These are phyloP conservation scores for Corythoichthys intestinalis DNA, from an alignment of 2,113 vertebrate genomes.

Conservation along the genomic window DNA sequence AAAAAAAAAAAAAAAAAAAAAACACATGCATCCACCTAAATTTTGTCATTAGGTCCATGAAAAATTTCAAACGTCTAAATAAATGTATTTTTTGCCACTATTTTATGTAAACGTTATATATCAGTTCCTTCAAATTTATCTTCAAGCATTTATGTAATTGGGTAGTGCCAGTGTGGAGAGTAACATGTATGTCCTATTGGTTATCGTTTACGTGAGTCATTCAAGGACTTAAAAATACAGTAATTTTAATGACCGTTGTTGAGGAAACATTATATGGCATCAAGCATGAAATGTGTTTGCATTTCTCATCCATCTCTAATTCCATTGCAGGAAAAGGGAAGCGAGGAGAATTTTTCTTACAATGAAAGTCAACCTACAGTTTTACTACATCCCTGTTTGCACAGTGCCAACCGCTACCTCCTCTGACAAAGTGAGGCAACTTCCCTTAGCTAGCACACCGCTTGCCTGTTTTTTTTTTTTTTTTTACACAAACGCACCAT, in stretches of 20 bases:
- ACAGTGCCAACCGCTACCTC: conserved; percentile 1
- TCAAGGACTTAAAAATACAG: neutral
- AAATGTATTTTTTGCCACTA: neutral
- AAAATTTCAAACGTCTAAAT: too few relatives aligned
- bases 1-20: too few relatives aligned
- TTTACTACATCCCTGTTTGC: conserved; percentile 87
- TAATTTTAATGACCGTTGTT: neutral
- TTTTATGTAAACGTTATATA: neutral
- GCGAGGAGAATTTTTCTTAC: conserved; percentile 80
- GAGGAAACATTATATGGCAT: neutral
- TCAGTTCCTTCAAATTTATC: neutral
- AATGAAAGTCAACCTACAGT: conserved; percentile 81
- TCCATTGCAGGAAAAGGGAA: conserved; percentile 82
- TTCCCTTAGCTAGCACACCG: conserved; percentile 11
- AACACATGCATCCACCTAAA: too few relatives aligned
- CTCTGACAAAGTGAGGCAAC: conserved; percentile 54
- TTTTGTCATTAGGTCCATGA: too few relatives aligned
- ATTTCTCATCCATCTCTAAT: conserved; percentile 15
- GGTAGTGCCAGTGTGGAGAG: neutral
- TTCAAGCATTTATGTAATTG: neutral
- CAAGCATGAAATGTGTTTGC: neutral
- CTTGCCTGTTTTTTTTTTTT: neutral
- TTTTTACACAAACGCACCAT: conserved; percentile 11
- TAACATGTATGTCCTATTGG: neutral
- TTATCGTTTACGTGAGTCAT: neutral